phyloP scores from a whole-genome alignment of 2,797 vertebrate species.

The Sebastes flavidus region DNA sequence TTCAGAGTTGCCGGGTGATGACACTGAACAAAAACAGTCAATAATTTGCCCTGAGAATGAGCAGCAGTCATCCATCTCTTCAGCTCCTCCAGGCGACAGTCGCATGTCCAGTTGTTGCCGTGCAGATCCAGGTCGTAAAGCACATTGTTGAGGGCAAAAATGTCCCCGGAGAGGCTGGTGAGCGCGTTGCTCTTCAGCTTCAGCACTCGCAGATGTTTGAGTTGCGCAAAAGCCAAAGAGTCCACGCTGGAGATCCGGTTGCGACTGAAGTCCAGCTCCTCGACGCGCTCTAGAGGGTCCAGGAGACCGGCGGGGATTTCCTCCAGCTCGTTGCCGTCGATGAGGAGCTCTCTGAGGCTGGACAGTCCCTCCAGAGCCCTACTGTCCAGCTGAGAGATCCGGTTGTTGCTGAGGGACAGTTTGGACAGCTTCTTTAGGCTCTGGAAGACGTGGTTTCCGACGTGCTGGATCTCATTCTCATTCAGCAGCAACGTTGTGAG shows the following conservation, averaged over 20 bases:
- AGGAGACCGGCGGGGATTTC: constrained; percentile 86
- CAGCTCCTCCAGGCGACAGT: constrained; percentile 88
- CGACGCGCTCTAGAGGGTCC: constrained; percentile 86
- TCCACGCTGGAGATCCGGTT: constrained; percentile 85
- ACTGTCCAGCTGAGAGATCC: constrained; percentile 83
- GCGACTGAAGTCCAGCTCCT: constrained; percentile 89
- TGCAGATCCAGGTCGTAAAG: constrained; percentile 91
- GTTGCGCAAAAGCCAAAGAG: constrained; percentile 80
- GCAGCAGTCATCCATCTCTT: constrained; percentile 89
- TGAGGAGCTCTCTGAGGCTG: constrained; percentile 86
- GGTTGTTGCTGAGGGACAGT: constrained; percentile 90
- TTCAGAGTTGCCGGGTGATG: constrained; percentile 83
- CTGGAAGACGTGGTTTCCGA: constrained; percentile 87
- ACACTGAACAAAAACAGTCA: constrained; percentile 91
- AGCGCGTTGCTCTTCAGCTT: constrained; percentile 91
- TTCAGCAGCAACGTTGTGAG: constrained; percentile 90
- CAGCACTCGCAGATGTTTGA: constrained; percentile 85
- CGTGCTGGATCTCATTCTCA: constrained; percentile 87
- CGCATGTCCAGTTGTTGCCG: constrained; percentile 94
- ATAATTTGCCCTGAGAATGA: constrained; percentile 88
- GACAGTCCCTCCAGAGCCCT: constrained; percentile 86
- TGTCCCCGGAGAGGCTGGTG: constrained; percentile 84
- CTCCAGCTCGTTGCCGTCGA: constrained; percentile 89
- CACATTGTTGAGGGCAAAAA: constrained; percentile 85
- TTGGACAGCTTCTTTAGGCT: constrained; percentile 86